phyloP scores from a whole-genome alignment of 2,888 invertebrate species.

The Unio delphinus region DNA sequence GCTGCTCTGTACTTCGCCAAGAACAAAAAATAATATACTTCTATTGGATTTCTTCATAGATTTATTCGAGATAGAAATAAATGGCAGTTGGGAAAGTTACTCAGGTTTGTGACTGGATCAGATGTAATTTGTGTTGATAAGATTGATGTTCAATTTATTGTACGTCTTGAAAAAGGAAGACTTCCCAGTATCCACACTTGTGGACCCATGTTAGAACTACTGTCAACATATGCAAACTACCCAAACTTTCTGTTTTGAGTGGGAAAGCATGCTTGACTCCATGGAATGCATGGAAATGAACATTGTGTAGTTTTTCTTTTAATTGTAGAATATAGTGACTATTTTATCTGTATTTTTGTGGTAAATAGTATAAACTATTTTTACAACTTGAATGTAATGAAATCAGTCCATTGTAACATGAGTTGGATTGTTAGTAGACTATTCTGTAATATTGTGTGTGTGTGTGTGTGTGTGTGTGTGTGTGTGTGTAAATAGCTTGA shows the following conservation, averaged over 20 bases:
- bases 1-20: neutral
- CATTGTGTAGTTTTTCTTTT: neutral
- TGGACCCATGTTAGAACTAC: slow-evolving; percentile 13
- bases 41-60: slow-evolving; percentile 7
- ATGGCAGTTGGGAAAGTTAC: slow-evolving; percentile 2
- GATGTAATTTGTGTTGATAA: slow-evolving; percentile 11
- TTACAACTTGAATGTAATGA: too few species aligned
- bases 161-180: slow-evolving; percentile 9
- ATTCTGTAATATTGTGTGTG: too few species aligned
- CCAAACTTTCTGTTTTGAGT: slow-evolving; percentile 13
- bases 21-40: slow-evolving; percentile 1
- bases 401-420: too few species aligned
- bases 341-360: too few species aligned
- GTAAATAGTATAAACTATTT: too few species aligned
- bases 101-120: slow-evolving; percentile 12
- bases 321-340: too few species aligned
- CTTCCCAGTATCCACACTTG: slow-evolving; percentile 14
- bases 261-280: slow-evolving; percentile 8
- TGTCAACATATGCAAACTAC: slow-evolving; percentile 10
- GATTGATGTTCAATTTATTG: slow-evolving; percentile 10
- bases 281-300: slow-evolving; percentile 8
- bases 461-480: too few species aligned
- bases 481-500: too few species aligned
- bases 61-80: slow-evolving; percentile 13
- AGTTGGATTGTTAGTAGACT: too few species aligned